Base-by-base conservation (phyloP, 1,140 invertebrate species). In the Cotesia vestalis region DNA sequence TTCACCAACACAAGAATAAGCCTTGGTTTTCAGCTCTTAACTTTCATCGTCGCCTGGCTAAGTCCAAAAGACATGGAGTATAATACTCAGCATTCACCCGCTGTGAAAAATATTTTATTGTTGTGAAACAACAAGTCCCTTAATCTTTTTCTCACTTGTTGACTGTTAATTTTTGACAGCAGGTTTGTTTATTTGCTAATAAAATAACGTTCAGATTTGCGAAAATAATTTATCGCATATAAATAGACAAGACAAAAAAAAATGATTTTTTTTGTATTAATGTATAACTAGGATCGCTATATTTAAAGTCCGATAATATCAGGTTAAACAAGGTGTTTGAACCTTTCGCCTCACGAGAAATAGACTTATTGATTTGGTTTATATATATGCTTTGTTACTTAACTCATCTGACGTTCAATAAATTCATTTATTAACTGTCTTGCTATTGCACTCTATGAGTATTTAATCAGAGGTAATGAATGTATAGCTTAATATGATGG, bases 281-380 rank as follows among this genome's bases (percentile, higher is more conserved):
- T 27, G 3, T 8, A 9, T 63, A 20, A n/a, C 5, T 9, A 38
- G 34, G 27, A n/a, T 27, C 27, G 27, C 27, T 27, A 27, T 14
- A 62, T 62, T 40, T 62, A 38, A n/a, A 62, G 35, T 40, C 34
- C 60, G 27, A 62, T 62, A 34, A 17, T 52, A 71, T 72, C 66
- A 53, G 66, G 71, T 61, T 68, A 62, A 69, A 57, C 27, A 55
- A 69, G 72, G 72, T 69, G 69, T 59, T 73, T 73, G 66, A 73
- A 73, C 72, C 59, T 38, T 73, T 66, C 66, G 69, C 66, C 66
- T 59, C 60, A 67, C 5, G 27, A 36, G 69, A 69, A 68, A 73
- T 73, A 55, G 40, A 73, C 52, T 40, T 69, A 73, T 73, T 40
- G 72, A 73, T 69, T 59, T 53, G 55, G 51, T 64, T 55, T 46